A percentile compares a stretch with the other conserved stretches of the same genome.
Evolutionary conservation across 2,888 invertebrate genomes (phyloP).

Genomic region (Rhogogaster chlorosoma): DNA sequence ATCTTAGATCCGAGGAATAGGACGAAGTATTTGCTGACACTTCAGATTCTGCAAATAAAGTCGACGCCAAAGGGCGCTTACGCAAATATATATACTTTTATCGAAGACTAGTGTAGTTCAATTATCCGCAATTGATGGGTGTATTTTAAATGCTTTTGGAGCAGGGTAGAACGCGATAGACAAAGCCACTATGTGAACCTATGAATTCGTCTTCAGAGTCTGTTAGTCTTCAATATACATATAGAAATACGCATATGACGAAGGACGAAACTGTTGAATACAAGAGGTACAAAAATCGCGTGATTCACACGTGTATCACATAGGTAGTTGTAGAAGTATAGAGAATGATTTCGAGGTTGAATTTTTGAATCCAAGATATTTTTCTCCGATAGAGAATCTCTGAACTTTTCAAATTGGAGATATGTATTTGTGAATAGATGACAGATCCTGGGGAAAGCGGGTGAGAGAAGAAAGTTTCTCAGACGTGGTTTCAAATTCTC

Average conservation of each 20-base stretch:
- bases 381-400: no score
- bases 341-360: background rate
- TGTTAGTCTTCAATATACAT: background rate
- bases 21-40: constrained; percentile 11
- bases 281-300: background rate
- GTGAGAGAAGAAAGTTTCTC: background rate
- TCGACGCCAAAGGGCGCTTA: background rate
- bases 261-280: background rate
- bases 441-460: background rate
- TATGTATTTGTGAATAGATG: background rate
- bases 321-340: background rate
- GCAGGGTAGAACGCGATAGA: background rate
- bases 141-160: background rate
- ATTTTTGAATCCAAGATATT: background rate
- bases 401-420: background rate
- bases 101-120: background rate
- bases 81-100: background rate
- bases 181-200: background rate
- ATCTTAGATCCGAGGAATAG: background rate
- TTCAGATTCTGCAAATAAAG: background rate
- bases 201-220: background rate
- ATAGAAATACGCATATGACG: background rate
- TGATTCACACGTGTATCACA: background rate
- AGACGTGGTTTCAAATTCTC: background rate
- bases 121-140: background rate